phyloP scores from a whole-genome alignment of 2,797 vertebrate species.

The Cossypha dichroa region DNA sequence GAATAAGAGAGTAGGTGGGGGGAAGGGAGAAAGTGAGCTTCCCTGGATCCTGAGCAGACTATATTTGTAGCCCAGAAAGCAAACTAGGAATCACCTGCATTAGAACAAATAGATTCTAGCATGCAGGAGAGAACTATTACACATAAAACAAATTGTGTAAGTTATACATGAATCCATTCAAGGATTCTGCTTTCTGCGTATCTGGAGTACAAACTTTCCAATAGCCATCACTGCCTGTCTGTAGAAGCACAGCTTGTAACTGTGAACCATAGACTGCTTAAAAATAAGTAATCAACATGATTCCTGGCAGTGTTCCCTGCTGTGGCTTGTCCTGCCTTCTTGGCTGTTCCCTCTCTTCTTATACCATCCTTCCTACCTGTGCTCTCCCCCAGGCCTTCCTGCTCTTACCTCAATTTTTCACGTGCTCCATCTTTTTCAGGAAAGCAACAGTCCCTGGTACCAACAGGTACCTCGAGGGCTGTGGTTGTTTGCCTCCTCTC shows the following conservation, averaged over 20 bases:
- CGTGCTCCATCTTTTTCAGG: not conserved
- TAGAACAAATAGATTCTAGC: not conserved
- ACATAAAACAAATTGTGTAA: not conserved
- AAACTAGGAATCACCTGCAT: not conserved
- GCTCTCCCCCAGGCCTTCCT: not conserved
- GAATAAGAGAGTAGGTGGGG: not conserved
- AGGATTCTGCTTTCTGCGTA: not conserved
- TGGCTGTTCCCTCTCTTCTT: not conserved
- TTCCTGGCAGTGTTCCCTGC: not conserved
- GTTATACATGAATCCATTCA: not conserved
- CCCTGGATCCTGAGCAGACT: fast-evolving
- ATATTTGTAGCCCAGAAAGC: not conserved
- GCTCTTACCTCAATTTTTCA: not conserved
- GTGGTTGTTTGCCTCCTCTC: not conserved
- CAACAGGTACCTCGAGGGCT: fast-evolving
- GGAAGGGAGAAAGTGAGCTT: not conserved
- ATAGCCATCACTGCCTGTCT: not conserved
- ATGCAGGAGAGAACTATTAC: not conserved
- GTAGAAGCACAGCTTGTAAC: not conserved
- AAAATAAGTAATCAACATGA: not conserved
- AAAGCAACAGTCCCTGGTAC: not conserved
- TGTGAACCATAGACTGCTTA: not conserved
- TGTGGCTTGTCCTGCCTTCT: not conserved
- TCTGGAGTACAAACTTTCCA: not conserved
- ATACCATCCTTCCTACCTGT: not conserved